These are phyloP conservation scores for Noctua comes DNA, from an alignment of 2,888 invertebrate genomes.

Conservation along the genomic window DNA sequence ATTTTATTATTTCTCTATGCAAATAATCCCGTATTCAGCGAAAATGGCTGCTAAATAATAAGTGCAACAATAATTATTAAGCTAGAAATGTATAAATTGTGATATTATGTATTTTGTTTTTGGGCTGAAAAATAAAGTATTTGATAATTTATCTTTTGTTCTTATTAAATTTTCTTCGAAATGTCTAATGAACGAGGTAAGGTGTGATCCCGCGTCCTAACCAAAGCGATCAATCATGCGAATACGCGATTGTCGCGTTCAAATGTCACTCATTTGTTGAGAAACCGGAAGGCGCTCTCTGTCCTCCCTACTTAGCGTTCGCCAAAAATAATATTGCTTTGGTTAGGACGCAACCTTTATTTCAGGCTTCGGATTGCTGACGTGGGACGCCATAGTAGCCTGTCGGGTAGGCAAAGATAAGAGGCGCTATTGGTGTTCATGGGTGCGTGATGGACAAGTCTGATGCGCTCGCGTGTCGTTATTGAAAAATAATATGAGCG, in stretches of 20 bases:
- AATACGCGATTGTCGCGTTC: background rate
- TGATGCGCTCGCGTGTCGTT: background rate
- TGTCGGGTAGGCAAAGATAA: background rate
- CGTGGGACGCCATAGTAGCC: background rate
- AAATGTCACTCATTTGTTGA: background rate
- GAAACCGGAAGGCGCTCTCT: background rate
- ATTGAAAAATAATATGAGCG: background rate
- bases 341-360: background rate
- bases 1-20: background rate
- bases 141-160: conserved; percentile 49
- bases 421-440: background rate
- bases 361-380: background rate
- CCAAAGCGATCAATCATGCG: background rate
- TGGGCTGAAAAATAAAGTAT: conserved; percentile 69
- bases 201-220: background rate
- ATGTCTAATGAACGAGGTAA: background rate
- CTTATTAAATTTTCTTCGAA: background rate
- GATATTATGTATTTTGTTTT: conserved; percentile 69
- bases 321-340: background rate
- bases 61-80: conserved; percentile 21
- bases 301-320: background rate
- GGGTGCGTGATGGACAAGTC: background rate
- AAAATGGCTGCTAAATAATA: conserved; percentile 8
- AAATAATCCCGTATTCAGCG: conserved; percentile 5
- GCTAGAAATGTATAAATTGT: conserved; percentile 59